Percentiles rank a stretch among this genome's conserved stretches.
Evolutionary conservation across 2,888 invertebrate species (phyloP).

Genomic region (Mimachlamys varia): DNA sequence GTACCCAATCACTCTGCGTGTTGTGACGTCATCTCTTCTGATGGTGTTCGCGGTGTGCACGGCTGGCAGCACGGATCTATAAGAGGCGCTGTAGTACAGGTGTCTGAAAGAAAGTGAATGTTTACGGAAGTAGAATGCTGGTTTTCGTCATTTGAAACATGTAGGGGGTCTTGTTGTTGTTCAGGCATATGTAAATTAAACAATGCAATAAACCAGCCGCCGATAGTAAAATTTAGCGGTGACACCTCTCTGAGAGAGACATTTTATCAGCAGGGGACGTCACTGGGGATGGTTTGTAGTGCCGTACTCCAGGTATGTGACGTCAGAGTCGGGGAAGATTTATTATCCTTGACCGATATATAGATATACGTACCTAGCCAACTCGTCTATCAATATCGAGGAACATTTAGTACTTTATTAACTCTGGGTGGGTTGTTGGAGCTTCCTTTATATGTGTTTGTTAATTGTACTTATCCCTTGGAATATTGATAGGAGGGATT

Average conservation of each 20-base stretch:
- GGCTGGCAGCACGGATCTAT: background rate
- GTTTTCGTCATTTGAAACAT: background rate
- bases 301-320: background rate
- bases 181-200: background rate
- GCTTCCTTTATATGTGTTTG: too few species aligned
- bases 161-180: constrained; percentile 31
- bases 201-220: background rate
- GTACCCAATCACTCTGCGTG: background rate
- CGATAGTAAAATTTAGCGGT: background rate
- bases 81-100: background rate
- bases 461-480: too few species aligned
- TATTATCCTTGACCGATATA: background rate
- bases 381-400: background rate
- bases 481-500: too few species aligned
- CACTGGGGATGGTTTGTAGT: background rate
- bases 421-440: too few species aligned
- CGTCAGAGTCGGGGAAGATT: background rate
- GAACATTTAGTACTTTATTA: background rate
- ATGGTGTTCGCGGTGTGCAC: background rate
- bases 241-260: background rate
- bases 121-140: constrained; percentile 18
- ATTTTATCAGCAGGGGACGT: background rate
- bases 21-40: background rate
- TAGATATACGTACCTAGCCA: background rate
- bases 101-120: background rate